Conservation (phyloP, 2,797 vertebrate species). For the Hybognathus amarus region DNA sequence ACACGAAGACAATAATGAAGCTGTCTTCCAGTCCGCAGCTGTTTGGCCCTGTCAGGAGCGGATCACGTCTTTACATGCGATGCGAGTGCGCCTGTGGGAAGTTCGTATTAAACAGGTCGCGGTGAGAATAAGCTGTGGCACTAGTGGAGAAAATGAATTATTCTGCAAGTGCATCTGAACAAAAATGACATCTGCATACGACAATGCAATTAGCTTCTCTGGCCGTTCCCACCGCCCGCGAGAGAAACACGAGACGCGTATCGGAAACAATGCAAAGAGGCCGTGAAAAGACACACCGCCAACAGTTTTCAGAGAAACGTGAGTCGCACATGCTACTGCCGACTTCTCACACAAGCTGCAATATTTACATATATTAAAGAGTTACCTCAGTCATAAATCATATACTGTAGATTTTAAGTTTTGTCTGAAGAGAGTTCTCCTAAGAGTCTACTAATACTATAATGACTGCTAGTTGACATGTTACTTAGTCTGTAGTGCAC, state of each 20-base stretch:
- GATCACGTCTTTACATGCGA: constrained; percentile 70
- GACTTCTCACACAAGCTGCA: neutral
- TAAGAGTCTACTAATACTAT: neutral
- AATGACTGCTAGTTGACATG: neutral
- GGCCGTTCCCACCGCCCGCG: neutral
- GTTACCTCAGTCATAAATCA: neutral
- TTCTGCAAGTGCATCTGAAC: constrained; percentile 58
- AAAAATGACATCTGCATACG: constrained; percentile 63
- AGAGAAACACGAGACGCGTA: constrained; percentile 28
- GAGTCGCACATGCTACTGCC: neutral
- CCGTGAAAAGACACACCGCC: neutral
- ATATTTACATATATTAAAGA: neutral
- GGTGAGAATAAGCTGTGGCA: constrained; percentile 55
- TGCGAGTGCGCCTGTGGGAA: constrained; percentile 26
- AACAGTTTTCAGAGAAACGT: neutral
- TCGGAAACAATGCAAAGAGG: constrained; percentile 55
- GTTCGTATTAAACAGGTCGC: constrained; percentile 55
- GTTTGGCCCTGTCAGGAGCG: constrained; percentile 69
- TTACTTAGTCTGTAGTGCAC: neutral
- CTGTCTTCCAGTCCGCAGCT: constrained; percentile 71
- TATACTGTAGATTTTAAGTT: no score
- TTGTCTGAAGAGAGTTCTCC: no score
- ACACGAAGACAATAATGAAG: constrained; percentile 71
- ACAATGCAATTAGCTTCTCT: constrained; percentile 60
- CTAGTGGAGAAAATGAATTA: constrained; percentile 62